A percentile compares a stretch with the other conserved stretches of the same genome.
Evolutionary conservation across 2,113 vertebrate species (phyloP).

Genomic region (Malurus elegans): DNA sequence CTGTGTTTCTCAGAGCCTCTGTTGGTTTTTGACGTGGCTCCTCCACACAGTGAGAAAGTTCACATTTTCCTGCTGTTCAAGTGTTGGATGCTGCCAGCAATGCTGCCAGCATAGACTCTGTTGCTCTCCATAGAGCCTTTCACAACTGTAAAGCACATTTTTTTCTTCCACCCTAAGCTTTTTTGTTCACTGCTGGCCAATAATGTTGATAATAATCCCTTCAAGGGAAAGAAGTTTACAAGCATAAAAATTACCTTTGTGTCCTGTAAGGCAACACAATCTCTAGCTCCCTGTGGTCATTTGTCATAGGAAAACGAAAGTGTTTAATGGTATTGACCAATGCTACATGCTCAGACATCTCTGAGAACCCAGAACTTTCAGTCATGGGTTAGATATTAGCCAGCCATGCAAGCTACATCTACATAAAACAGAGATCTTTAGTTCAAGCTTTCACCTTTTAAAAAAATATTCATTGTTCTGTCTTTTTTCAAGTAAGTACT

Average conservation of each 20-base stretch:
- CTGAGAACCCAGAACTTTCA: neutral
- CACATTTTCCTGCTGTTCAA: neutral
- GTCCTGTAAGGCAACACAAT: constrained; percentile 31
- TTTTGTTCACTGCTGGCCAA: constrained; percentile 37
- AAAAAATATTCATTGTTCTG: neutral
- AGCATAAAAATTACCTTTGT: constrained; percentile 50
- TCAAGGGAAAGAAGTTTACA: constrained; percentile 29
- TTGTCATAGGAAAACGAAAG: constrained; percentile 48
- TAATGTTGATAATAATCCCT: constrained; percentile 46
- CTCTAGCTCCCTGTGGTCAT: constrained; percentile 8
- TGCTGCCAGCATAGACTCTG: neutral
- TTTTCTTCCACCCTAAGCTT: neutral
- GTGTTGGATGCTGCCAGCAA: neutral
- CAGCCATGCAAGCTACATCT: neutral
- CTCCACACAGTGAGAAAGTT: neutral
- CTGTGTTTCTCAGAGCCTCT: neutral
- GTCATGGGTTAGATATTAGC: neutral
- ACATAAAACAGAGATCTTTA: neutral
- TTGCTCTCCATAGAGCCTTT: neutral
- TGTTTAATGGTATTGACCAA: constrained; percentile 22
- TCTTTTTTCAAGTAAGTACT: neutral
- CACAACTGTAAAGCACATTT: neutral
- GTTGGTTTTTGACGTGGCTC: neutral
- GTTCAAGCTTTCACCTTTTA: neutral
- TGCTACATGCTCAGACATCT: neutral